Evolutionary conservation across 1,140 invertebrate species (phyloP).

Genomic region (Cydia pomonella): DNA sequence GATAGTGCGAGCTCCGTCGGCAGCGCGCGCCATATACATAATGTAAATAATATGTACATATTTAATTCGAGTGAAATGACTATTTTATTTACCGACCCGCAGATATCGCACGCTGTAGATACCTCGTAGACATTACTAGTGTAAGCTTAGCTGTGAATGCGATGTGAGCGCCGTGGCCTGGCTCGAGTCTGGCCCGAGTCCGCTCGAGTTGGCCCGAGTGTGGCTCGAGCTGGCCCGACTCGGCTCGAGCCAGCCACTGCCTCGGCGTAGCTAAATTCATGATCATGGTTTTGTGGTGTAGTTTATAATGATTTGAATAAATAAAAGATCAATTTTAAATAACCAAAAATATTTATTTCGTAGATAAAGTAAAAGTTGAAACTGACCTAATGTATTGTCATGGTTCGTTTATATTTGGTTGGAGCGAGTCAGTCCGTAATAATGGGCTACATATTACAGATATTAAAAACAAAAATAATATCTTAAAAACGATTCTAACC

Average conservation of each 20-base stretch:
- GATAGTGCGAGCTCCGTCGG: slow-evolving; percentile 24
- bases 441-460: background rate
- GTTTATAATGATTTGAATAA: slow-evolving; percentile 31
- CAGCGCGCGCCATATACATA: slow-evolving; percentile 27
- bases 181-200: background rate
- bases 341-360: slow-evolving; percentile 30
- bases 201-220: background rate
- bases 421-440: background rate
- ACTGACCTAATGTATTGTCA: slow-evolving; percentile 26
- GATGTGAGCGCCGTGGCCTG: slow-evolving; percentile 5
- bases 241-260: background rate
- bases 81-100: slow-evolving; percentile 31
- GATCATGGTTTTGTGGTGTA: slow-evolving; percentile 33
- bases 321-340: slow-evolving; percentile 33
- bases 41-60: slow-evolving; percentile 33
- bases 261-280: slow-evolving; percentile 18
- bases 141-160: slow-evolving; percentile 21
- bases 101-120: slow-evolving; percentile 22
- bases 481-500: background rate
- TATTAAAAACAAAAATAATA: background rate
- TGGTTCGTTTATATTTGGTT: slow-evolving; percentile 14
- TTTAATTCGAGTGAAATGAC: slow-evolving; percentile 26
- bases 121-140: slow-evolving; percentile 29
- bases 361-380: slow-evolving; percentile 16
- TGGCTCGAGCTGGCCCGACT: background rate